Evolutionary conservation across 2,113 vertebrate species (phyloP), one percentile per base, ranked within the genome.

Genomic region (Brachypodius melanocephalos): DNA sequence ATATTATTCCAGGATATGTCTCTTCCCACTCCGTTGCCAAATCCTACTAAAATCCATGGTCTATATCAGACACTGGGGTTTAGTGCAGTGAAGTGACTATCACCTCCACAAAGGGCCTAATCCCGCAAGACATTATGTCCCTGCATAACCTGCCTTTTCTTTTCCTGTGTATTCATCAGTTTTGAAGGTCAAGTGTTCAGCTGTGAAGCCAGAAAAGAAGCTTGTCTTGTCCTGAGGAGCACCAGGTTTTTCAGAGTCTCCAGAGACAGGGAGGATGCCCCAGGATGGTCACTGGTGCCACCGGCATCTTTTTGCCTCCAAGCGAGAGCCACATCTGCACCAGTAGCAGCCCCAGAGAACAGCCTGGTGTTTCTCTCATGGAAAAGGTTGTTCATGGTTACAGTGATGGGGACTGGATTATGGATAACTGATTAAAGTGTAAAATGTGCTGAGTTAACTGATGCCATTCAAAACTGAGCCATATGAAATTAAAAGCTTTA

Each of bases 401-500:
- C 45, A 55, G n/a, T 31, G 17, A 48, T 55, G 36, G 62, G 45
- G 28, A 55, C 28, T 54, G 40, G 43, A 15, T 92, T 89, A 73
- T 61, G 61, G 87, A 66, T 62, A 92, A 87, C 61, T 40, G 22
- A 91, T 75, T 51, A 21, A 94, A 78, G 54, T 62, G 55, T 32
- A 90, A 75, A 94, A 77, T 92, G 77, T 92, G 95, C 92, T 95
- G 89, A 88, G 85, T 91, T 1, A 2, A 24, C 88, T 85, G 84
- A 90, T 97, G 88, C 63, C 69, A 91, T 84, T 96, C 93, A 91
- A 68, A 94, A 83, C 72, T 52, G 95, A 97, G 80, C 66, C 86
- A 65, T 26, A 91, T 67, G 71, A 97, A 94, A 96, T 96, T 71
- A 97, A 97, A 90, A 96, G 51, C 61, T 12, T 5, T 97, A 97